A percentile compares a stretch with the other conserved stretches of the same genome.
Evolutionary conservation across 2,113 vertebrate genomes (phyloP).

Genomic region (Sebastes fasciatus): DNA sequence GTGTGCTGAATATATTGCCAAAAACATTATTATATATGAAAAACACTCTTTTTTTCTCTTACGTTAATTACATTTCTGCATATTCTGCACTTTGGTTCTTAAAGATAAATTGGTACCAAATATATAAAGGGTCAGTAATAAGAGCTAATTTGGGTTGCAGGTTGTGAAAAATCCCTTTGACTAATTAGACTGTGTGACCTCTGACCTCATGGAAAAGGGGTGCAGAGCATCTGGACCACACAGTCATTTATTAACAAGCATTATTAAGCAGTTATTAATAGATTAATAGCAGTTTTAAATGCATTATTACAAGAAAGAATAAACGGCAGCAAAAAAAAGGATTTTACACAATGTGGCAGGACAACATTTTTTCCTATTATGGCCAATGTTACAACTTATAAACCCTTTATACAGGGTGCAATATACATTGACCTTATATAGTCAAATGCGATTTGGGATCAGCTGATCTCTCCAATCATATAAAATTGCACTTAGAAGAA

Average conservation of each 20-base stretch:
- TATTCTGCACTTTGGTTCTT: neutral
- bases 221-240: neutral
- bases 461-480: neutral
- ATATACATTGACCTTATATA: neutral
- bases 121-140: neutral
- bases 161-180: conserved; percentile 3
- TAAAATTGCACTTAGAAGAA: neutral
- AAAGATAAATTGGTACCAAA: neutral
- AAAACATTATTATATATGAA: neutral
- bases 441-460: neutral
- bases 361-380: neutral
- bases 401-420: neutral
- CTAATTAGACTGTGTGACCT: conserved; percentile 14
- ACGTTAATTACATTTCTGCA: neutral
- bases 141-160: neutral
- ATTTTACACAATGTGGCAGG: neutral
- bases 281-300: neutral
- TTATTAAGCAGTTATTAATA: neutral
- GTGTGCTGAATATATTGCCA: neutral
- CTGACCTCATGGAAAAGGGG: neutral
- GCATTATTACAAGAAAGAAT: neutral
- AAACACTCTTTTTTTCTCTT: too few species aligned
- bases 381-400: neutral
- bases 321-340: too few species aligned
- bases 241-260: too few species aligned